phyloP scores from a whole-genome alignment of 2,797 vertebrate species.

The Ptychadena robeensis region DNA sequence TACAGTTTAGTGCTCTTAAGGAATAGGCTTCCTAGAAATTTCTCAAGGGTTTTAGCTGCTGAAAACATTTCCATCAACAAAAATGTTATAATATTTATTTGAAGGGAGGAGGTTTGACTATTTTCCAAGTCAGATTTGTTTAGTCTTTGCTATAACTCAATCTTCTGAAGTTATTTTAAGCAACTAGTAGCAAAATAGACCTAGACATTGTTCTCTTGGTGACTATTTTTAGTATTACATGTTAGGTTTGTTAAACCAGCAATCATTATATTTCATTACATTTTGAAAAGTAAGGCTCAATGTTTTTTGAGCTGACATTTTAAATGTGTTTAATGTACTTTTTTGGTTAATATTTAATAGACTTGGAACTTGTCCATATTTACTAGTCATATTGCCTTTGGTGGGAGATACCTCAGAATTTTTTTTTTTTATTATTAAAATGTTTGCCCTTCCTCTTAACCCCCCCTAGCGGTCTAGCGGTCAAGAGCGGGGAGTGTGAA shows the following conservation, averaged over 20 bases:
- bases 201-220: not conserved
- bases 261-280: not conserved
- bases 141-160: conserved; percentile 8
- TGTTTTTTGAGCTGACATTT: not conserved
- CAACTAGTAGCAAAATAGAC: not conserved
- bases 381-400: too few relatives aligned
- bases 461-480: too few relatives aligned
- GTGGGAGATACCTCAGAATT: too few relatives aligned
- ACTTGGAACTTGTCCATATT: too few relatives aligned
- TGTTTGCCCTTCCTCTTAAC: too few relatives aligned
- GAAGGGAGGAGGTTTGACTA: conserved; percentile 28
- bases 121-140: conserved; percentile 32
- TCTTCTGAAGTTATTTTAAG: not conserved
- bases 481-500: too few relatives aligned
- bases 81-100: conserved; percentile 54
- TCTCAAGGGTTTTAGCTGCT: conserved; percentile 53
- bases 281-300: not conserved
- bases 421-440: too few relatives aligned
- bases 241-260: not conserved
- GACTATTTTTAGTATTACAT: not conserved
- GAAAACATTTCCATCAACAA: conserved; percentile 56
- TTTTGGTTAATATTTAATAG: too few relatives aligned
- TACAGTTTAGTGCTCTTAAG: conserved; percentile 53
- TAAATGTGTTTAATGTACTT: not conserved
- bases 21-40: conserved; percentile 56